Evolutionary conservation across 2,113 vertebrate species (phyloP).

Genomic region (Serilophus lunatus): DNA sequence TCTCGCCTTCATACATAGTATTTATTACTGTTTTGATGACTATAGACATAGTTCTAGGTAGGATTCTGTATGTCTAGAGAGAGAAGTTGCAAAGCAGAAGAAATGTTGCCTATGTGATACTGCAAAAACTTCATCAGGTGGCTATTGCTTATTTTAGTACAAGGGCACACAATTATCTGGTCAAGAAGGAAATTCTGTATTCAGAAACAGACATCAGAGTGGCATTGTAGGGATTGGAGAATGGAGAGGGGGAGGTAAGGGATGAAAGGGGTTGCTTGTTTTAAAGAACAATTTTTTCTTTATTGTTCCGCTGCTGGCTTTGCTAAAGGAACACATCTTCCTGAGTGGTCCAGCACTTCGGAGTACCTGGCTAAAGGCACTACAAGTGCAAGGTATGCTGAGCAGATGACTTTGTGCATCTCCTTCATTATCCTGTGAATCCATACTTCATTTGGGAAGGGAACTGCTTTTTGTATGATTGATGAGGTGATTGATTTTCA

Average conservation of each 20-base stretch:
- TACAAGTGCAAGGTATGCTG: background rate
- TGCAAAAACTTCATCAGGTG: background rate
- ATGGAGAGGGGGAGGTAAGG: accelerated
- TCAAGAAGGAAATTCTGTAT: background rate
- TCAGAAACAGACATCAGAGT: background rate
- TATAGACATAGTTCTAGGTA: background rate
- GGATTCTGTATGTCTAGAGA: background rate
- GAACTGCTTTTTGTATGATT: background rate
- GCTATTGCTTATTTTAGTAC: background rate
- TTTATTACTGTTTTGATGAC: background rate
- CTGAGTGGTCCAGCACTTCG: background rate
- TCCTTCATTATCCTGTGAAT: background rate
- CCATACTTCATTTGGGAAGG: background rate
- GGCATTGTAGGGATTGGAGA: background rate
- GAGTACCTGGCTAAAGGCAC: background rate
- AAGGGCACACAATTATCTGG: background rate
- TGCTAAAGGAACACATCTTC: background rate
- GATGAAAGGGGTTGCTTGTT: background rate
- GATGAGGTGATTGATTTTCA: slow-evolving; percentile 27
- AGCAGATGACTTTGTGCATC: background rate
- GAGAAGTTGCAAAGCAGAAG: background rate
- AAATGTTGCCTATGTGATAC: background rate
- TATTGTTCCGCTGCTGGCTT: background rate
- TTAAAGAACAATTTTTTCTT: background rate
- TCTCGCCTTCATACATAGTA: background rate